phyloP scores from a whole-genome alignment of 2,797 vertebrate genomes.

The Ammospiza maritima region DNA sequence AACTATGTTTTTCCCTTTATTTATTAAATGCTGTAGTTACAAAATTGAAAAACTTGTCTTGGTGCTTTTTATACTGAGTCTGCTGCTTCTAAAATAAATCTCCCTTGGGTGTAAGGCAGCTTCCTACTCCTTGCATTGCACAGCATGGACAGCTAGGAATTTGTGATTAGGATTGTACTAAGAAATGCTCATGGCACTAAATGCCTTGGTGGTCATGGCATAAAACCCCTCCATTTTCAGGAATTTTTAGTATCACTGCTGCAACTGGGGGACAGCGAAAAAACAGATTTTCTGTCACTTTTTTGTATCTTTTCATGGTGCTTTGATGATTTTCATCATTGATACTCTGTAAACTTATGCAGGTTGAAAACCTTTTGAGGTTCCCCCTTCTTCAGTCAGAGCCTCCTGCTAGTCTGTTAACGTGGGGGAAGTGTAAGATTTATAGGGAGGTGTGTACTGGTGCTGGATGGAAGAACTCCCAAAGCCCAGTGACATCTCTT shows the following conservation, averaged over 20 bases:
- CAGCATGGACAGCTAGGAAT: not conserved
- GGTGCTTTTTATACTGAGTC: not conserved
- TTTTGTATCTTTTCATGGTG: not conserved
- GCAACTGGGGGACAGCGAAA: rapidly evolving
- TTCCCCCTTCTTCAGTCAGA: not conserved
- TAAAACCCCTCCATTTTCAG: rapidly evolving
- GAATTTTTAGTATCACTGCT: not conserved
- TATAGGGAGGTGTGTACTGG: not conserved
- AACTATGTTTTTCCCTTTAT: not conserved
- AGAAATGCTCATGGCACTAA: not conserved
- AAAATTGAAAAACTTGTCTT: not conserved
- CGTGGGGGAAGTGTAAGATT: not conserved
- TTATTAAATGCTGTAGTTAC: not conserved
- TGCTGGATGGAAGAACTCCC: not conserved
- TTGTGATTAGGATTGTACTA: not conserved
- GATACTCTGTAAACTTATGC: not conserved
- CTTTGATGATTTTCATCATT: not conserved
- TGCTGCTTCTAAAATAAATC: not conserved
- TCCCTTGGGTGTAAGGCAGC: not conserved
- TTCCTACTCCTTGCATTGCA: not conserved
- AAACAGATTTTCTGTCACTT: not conserved
- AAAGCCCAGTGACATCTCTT: not conserved
- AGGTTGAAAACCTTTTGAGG: not conserved
- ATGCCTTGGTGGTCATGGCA: not conserved
- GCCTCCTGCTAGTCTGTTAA: not conserved